phyloP scores from a whole-genome alignment of 2,888 invertebrate species.

The Melieria crassipennis region DNA sequence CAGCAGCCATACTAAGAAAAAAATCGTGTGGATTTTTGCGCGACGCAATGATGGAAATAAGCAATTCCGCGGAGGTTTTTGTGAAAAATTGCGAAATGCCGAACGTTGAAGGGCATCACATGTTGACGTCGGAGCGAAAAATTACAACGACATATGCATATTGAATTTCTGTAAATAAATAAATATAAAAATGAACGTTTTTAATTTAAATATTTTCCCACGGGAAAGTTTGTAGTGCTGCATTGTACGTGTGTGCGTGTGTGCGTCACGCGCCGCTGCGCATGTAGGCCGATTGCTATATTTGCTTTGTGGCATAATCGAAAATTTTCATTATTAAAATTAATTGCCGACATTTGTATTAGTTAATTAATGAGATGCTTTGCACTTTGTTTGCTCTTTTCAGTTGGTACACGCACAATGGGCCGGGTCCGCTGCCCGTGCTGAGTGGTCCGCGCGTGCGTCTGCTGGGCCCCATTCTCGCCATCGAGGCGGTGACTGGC shows the following conservation, averaged over 20 bases:
- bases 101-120: background rate
- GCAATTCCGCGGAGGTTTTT: too few species aligned
- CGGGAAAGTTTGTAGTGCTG: too few species aligned
- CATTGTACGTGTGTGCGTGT: too few species aligned
- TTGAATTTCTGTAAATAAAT: conserved; percentile 4
- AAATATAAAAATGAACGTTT: background rate
- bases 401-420: conserved; percentile 77
- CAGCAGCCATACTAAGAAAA: background rate
- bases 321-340: background rate
- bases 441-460: conserved; percentile 73
- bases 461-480: conserved; percentile 75
- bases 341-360: background rate
- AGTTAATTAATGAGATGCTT: background rate
- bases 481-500: conserved; percentile 76
- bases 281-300: too few species aligned
- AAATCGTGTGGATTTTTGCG: background rate
- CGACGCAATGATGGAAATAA: too few species aligned
- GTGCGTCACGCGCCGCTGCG: too few species aligned
- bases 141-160: background rate
- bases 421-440: conserved; percentile 73
- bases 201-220: background rate
- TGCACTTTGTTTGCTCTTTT: conserved; percentile 41
- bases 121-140: background rate
- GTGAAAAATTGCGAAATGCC: too few species aligned
- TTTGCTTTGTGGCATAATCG: too few species aligned